Base-by-base conservation (phyloP, 2,797 vertebrate species). In the Karalla daura region DNA sequence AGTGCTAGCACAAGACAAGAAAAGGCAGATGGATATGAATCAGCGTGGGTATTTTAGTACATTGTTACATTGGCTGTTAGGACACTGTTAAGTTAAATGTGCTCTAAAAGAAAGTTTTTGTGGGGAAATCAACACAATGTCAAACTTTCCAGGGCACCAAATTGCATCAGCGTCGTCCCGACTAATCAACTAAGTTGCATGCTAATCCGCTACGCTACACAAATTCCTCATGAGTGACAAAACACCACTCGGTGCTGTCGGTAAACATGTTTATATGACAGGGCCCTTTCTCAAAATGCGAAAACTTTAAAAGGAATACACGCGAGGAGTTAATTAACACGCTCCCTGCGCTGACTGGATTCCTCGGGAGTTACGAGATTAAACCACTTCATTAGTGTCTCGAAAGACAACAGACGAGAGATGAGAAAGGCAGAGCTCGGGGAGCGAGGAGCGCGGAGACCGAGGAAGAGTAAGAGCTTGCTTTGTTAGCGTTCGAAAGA, bases 311-410 rank as follows among this genome's bases (percentile, higher is more conserved):
- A 75, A 74, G 24, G 20, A 64, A 56, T 7, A 68, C 30, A 50
- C 47, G 43, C 30, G 50, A 50, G 69, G 52, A 74, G 40, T 78
- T 85, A 87, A 87, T 89, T 86, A 90, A 89, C 74, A 65, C 56
- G 41, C 64, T 55, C n/a, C 47, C 67, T 66, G 54, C 44, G 52
- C 71, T 72, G 80, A 77, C 70, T n/a, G n/a, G 76, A 63, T 83
- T 85, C 54, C 73, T 83, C 72, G 68, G 78, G 84, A 89, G 84
- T 87, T 84, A 67, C 4, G 1, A 85, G 86, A 90, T 89, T 86
- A 88, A 88, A 81, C 77, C 78, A 80, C 76, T 88, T 90, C 81
- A 91, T 91, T 88, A 87, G 86, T 44, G 80, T 90, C 80, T 84
- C n/a, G 54, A 72, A 86, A 86, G 85, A 81, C 84, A 79, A 83